These are phyloP conservation scores for Pangasius krempfi DNA, from an alignment of 2,797 vertebrate species.

Conservation along the genomic window DNA sequence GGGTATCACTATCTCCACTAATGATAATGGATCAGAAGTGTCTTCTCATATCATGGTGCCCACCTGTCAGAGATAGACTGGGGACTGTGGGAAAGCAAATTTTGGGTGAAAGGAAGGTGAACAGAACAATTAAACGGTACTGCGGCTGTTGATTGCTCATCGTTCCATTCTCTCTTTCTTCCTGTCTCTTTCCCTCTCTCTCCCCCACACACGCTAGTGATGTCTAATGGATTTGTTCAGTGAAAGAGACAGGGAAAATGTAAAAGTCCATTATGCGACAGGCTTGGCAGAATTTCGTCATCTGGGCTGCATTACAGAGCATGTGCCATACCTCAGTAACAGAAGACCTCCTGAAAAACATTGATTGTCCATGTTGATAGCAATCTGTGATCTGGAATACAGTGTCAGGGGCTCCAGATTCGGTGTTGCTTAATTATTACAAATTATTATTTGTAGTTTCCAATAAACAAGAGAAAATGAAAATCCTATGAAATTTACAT, in stretches of 20 bases:
- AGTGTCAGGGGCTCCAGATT: background rate
- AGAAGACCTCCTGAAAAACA: constrained; percentile 34
- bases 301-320: constrained; percentile 41
- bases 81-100: constrained; percentile 14
- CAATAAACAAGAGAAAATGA: background rate
- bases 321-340: constrained; percentile 27
- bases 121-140: constrained; percentile 32
- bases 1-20: constrained; percentile 4
- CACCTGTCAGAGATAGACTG: constrained; percentile 24
- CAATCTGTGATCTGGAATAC: constrained; percentile 9
- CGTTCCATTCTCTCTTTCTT: constrained; percentile 1
- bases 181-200: background rate
- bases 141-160: constrained; percentile 16
- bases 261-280: constrained; percentile 41
- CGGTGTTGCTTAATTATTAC: background rate
- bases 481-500: background rate
- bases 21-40: constrained; percentile 25
- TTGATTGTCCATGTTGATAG: background rate
- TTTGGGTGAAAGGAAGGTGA: constrained; percentile 26
- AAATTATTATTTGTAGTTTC: background rate
- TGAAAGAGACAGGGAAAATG: constrained; percentile 37
- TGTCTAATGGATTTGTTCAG: constrained; percentile 30
- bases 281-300: constrained; percentile 46
- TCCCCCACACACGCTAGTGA: constrained; percentile 9
- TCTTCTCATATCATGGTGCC: background rate